These are phyloP conservation scores for Lasioglossum leucozonium DNA, from an alignment of 2,888 invertebrate species.

Conservation along the genomic window DNA sequence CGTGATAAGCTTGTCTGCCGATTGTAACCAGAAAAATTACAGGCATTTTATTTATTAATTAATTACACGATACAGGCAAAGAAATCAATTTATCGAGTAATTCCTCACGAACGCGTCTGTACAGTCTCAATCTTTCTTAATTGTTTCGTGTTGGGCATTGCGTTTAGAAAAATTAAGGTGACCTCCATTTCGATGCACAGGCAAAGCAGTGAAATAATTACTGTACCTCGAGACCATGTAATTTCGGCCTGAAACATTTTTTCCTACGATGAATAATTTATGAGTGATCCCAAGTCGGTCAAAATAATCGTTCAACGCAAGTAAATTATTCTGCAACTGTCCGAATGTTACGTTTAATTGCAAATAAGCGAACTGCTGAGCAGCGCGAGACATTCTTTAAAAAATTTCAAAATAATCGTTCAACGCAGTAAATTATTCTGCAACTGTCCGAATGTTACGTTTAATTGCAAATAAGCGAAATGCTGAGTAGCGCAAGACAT, in stretches of 20 bases:
- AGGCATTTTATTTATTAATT: too few relatives aligned
- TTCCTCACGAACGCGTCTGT: too few relatives aligned
- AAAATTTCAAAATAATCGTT: too few relatives aligned
- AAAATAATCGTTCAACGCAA: neutral
- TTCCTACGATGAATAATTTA: neutral
- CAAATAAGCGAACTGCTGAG: neutral
- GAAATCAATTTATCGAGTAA: too few relatives aligned
- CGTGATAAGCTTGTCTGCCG: neutral
- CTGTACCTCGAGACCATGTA: neutral
- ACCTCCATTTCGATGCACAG: neutral
- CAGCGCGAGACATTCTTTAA: too few relatives aligned
- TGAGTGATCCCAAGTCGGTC: neutral
- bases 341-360: neutral
- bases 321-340: neutral
- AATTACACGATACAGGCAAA: too few relatives aligned
- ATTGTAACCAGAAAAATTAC: neutral
- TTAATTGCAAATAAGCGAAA: neutral
- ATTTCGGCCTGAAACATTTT: neutral
- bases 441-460: neutral
- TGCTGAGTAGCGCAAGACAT: neutral
- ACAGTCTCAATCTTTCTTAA: too few relatives aligned
- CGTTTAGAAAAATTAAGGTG: neutral
- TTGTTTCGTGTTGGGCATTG: too few relatives aligned
- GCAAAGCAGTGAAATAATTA: neutral
- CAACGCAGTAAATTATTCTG: neutral